Base-by-base conservation (phyloP, 2,797 vertebrate genomes). In the Lithobates sylvaticus region DNA sequence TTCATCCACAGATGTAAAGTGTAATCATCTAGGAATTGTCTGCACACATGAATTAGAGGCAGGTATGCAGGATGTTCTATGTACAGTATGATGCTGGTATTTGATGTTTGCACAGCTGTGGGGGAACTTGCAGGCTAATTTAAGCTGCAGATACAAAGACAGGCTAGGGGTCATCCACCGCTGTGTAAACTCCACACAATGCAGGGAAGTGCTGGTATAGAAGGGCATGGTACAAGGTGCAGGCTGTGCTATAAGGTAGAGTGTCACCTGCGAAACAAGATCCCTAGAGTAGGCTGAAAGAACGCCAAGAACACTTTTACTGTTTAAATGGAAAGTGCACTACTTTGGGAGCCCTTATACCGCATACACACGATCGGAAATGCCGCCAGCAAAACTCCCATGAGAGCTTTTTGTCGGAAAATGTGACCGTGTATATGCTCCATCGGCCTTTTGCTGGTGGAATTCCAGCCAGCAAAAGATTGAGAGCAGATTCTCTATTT, bases 41-140 rank as follows among this genome's bases (percentile, higher is more conserved):
- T 68, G 13, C 26, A 78, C 77, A 78, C 77, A 78, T 78, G 78
- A 80, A 54, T 70, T 80, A n/a, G 77, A 50, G 54, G 65, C 78
- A 29, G 78, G 65, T 80, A 69, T 80, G 77, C 64, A 15, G 61
- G 39, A 44, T 67, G 39, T 18, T 29, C 26, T 21, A 10, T 39
- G 78, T 67, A 50, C 54, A 26, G 65, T 76, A 69, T 18, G 7
- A 29, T 78, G 67, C 78, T 80, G 78, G 78, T 69, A 80, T 80
- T 80, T 54, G 3, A 9, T 80, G 65, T 69, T 80, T 80, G 78
- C 42, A 78, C 65, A 69, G 65, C 78, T 80, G 77, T 42, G 4
- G 64, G 54, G 65, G 42, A 76, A 50, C 78, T 39, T 47, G 78
- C 27, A 9, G 65, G 16, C n/a, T 78, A 44, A 39, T 13, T 61